Percentiles rank a stretch among this genome's conserved stretches.
Conservation (phyloP, 2,888 invertebrate species). For the Diploptera punctata region DNA sequence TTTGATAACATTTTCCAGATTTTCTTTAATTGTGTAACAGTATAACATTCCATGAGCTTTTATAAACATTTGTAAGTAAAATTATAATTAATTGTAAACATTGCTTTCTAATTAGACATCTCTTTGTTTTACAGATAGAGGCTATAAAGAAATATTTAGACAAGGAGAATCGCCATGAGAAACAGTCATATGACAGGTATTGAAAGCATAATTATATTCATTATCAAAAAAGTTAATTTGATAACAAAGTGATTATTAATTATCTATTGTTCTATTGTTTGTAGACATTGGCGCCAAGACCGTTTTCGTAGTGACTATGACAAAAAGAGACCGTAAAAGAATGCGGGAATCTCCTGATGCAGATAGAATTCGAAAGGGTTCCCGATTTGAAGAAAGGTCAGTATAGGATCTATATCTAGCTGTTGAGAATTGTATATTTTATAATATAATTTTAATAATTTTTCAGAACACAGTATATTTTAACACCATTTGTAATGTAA, state of each 20-base stretch:
- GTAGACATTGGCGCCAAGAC: slow-evolving; percentile 38
- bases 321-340: slow-evolving; percentile 52
- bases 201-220: too few species aligned
- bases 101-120: too few species aligned
- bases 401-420: too few species aligned
- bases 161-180: slow-evolving; percentile 45
- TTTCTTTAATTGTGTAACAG: too few species aligned
- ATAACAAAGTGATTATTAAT: too few species aligned
- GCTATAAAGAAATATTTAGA: slow-evolving; percentile 55
- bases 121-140: slow-evolving; percentile 51
- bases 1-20: too few species aligned
- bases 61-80: too few species aligned
- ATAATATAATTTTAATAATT: neutral
- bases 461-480: too few species aligned
- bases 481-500: neutral
- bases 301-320: slow-evolving; percentile 40
- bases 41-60: too few species aligned
- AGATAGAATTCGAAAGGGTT: slow-evolving; percentile 45
- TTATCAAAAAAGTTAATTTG: too few species aligned
- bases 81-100: too few species aligned
- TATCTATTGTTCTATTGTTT: neutral
- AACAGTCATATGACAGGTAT: slow-evolving; percentile 53
- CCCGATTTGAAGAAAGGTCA: slow-evolving; percentile 46
- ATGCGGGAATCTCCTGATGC: slow-evolving; percentile 56
- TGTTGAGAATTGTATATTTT: too few species aligned